Evolutionary conservation across 92 coral and sea anemone genomes (phyloP), one percentile per base, ranked within the genome.

Genomic region (Zoanthus gigantus): DNA sequence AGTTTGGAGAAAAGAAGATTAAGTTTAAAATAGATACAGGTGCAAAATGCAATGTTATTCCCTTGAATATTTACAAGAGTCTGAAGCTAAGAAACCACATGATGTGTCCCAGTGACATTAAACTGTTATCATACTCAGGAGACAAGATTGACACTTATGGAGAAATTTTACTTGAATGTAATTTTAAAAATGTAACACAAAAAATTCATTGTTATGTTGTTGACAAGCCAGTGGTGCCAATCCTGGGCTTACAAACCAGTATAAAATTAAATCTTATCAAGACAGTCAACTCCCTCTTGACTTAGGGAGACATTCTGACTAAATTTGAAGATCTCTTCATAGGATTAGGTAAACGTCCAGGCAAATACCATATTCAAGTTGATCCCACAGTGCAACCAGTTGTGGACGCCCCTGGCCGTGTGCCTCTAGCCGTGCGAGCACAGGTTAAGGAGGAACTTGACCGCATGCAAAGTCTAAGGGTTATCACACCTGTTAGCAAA

Each of bases 111-210:
- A 63, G 73, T 63, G 60, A 29, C 9, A 68, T 48, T 18, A 81
- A 81, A 48, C 72, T 81, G 61, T 44, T 61, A 34, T 86, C 89
- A n/a, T 74, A 85, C 54, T 72, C 81, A 72, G 89, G 89, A 50
- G 81, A 85, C 89, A 85, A 85, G 71, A 85, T 85, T 48, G 89
- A 73, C 69, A 74, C 82, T 18, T 74, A 72, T 85, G 89, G 89
- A 28, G 72, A 85, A 72, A 65, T 66, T 28, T 72, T 50, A 42
- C 83, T 72, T 31, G 65, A 48, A 18, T 72, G 81, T 65, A 74
- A 23, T 29, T 74, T 18, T 66, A 85, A 44, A 71, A 74, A 74
- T 31, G 44, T 52, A 15, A 58, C 65, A 18, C 61, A 84, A 57
- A 74, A 47, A 12, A 52, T 84, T 71, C 72, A 72, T 63, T 84